Evolutionary conservation across 1,140 invertebrate species (phyloP), one percentile per base, ranked within the genome.

Genomic region (Luehdorfia chinensis): DNA sequence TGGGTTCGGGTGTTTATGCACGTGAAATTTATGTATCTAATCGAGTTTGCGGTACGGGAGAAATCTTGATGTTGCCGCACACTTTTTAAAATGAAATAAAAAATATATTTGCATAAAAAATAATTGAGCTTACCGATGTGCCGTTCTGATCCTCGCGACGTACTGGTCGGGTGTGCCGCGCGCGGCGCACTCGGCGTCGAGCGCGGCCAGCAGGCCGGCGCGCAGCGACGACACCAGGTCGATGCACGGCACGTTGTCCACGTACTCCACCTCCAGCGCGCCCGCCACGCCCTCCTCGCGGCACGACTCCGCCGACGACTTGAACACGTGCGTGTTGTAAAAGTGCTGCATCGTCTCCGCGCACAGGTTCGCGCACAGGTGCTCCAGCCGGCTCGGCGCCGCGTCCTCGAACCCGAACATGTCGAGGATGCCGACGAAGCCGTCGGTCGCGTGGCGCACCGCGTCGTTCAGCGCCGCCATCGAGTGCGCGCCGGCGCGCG

Each of bases 271-370:
- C 78, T 97, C 94, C 13, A 96, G 91, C 65, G 97, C 95, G 72
- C 93, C 94, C n/a, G 92, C 89, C 54, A 98, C 96, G 15, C 95
- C 96, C 88, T 98, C 97, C 73, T 98, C 96, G 45, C 94, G 89
- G 70, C 96, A 97, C 28, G 96, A 96, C 83, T 98, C 96, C 49
- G 97, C 95, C 43, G 94, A 95, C 4, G 94, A 96, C 84, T 97
- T 98, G 85, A 98, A 98, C 50, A 97, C 96, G 79, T 98, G 96
- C 19, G 96, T 98, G 75, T 97, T 98, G 88, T 98, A 98, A 78
- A 98, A 98, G 81, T 98, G 96, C 71, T 98, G 96, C 95, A 98
- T 97, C 9, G 96, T 97, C 87, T 98, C 97, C 0, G 96, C 96
- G 81, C 96, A 98, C 30, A 98, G 85, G 85, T 98, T 98, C 59